Evolutionary conservation across 2,888 invertebrate genomes (phyloP), one percentile per base, ranked within the genome.

Genomic region (Dryobotodes eremita): DNA sequence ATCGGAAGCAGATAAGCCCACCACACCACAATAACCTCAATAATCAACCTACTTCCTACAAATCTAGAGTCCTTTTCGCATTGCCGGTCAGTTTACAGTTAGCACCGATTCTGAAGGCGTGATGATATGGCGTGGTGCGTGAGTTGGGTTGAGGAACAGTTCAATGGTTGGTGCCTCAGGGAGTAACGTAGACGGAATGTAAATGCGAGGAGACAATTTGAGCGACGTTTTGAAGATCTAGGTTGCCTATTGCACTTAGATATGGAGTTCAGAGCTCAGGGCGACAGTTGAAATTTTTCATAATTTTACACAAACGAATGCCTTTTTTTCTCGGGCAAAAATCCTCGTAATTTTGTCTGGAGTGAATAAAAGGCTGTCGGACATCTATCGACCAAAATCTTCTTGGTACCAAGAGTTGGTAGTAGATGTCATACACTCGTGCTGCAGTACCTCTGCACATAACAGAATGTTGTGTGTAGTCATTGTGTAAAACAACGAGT

Each of bases 61-160:
- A 77, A 83, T 87, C 92, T 92, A 94, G 92, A 91, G 93, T 92
- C 82, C 88, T 92, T 84, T 93, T 92, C 91, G 91, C 92, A 88
- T 92, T 92, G 93, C 89, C 89, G 91, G 89, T 80, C 82, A 72
- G 80, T 90, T 88, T 89, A 95, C 95, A 94, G 95, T 95, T 95
- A 95, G 90, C 75, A 86, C 87, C 77, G 90, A 94, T 95, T 94
- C 93, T 81, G 85, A 89, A 86, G 85, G 82, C 91, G 89, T 90
- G 91, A 90, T 88, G 86, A 90, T 93, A 93, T 92, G 93, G 92
- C 75, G 26, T 65, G 79, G 80, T 85, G 94, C 95, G 95, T 95
- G 95, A 91, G 87, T 71, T 82, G 94, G 90, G 79, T 80, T 84
- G 86, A 81, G 87, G 89, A 71, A 61, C 42, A 82, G 92, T 90